Evolutionary conservation across 2,888 invertebrate species (phyloP), one percentile per base, ranked within the genome.

Genomic region (Drosophila macrothrix): DNA sequence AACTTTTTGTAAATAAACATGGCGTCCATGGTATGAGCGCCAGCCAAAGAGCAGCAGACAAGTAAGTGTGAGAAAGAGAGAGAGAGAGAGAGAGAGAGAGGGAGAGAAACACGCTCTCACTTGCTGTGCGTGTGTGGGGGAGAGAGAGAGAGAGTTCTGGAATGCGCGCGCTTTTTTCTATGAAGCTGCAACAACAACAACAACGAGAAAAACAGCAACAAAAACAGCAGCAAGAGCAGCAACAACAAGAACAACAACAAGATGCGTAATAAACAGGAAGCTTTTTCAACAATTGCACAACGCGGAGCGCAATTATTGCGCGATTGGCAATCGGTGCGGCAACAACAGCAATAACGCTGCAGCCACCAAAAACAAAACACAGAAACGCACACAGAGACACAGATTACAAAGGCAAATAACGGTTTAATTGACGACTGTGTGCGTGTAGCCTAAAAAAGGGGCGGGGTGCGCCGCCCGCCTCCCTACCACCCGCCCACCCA

Each of bases 1-100:
- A 82, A 85, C 82, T 85, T 85, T 85, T 85, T 85, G 88, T 85
- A 85, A 85, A 85, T 85, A 85, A 85, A 88, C 84, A 88, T 88
- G 86, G 85, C 88, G 35, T 71, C 73, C 77, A 70, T 75, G 82
- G 84, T 72, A 67, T 88, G 88, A 73, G 84, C 74, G 84, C 67
- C 54, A 71, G 29, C 46, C 25, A 67, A 66, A 67, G 64, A 64
- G 78, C 53, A 22, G 59, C 61, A 33, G 52, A 62, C 61, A 37
- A 68, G 54, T 28, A 50, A 66, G 67, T 37, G 31, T 49, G 4
- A 59, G 55, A 71, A 55, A 56, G 62, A 22, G 60, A 67, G 55
- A 56, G 65, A 22, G 60, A 67, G 55, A 56, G 60, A 43, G 58
- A 28, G 58, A 67, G 41, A 14, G 55, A 58, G 67, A 65, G 33